Conservation (phyloP, 2,888 invertebrate species). For the Abscondita cerata region DNA sequence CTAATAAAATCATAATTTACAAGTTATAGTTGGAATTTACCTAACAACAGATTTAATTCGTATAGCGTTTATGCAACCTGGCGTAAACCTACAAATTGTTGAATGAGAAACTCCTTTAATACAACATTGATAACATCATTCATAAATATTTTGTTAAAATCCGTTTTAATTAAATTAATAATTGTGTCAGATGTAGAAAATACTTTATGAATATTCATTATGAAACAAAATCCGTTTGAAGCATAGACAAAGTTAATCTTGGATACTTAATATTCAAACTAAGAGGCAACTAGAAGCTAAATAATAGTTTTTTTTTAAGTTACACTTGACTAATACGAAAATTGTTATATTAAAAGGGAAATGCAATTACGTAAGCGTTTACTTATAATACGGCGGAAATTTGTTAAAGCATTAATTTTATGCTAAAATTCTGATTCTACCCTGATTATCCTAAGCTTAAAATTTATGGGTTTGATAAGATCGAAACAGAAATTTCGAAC, state of each 20-base stretch:
- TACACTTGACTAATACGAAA: not conserved
- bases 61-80: too few relatives aligned
- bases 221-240: conserved; percentile 16
- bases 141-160: too few relatives aligned
- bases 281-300: not conserved
- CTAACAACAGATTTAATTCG: too few relatives aligned
- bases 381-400: conserved; percentile 19
- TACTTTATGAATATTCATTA: conserved; percentile 22
- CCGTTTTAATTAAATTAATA: too few relatives aligned
- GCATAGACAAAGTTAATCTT: conserved; percentile 16
- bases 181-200: not conserved
- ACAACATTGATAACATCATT: conserved; percentile 2
- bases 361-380: conserved; percentile 1
- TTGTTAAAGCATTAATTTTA: conserved; percentile 28
- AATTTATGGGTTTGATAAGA: conserved; percentile 31
- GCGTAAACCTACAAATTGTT: too few relatives aligned
- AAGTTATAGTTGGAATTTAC: too few relatives aligned
- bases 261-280: conserved; percentile 11
- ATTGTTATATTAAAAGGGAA: not conserved
- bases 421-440: conserved; percentile 20
- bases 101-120: too few relatives aligned
- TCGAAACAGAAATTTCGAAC: conserved; percentile 23
- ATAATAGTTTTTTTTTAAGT: conserved; percentile 8
- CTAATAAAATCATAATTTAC: too few relatives aligned
- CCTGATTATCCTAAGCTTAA: conserved; percentile 26